Conservation (phyloP, 2,888 invertebrate species). For the Auanema freiburgensis region DNA sequence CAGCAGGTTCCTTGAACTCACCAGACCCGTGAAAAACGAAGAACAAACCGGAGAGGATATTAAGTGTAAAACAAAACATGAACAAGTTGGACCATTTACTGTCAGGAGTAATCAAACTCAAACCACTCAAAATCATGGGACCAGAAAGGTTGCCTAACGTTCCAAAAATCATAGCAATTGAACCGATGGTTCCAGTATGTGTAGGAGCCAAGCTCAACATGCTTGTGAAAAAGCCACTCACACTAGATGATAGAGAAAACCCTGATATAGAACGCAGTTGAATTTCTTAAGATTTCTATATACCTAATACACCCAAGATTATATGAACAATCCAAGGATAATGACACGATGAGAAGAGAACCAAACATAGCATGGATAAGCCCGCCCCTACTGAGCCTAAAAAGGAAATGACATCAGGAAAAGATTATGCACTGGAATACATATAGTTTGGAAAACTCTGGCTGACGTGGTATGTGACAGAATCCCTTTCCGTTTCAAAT, state of each 20-base stretch:
- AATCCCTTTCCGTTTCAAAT: constrained; percentile 24
- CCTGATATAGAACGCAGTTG: constrained; percentile 11
- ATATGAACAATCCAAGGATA: constrained; percentile 23
- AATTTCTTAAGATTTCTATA: not conserved
- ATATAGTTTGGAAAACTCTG: constrained; percentile 37
- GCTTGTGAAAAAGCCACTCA: constrained; percentile 39
- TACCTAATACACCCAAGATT: constrained; percentile 25
- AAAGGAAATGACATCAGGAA: constrained; percentile 1
- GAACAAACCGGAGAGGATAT: constrained; percentile 18
- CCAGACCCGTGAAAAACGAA: constrained; percentile 25
- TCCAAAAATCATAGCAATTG: constrained; percentile 23
- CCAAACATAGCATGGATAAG: constrained; percentile 24
- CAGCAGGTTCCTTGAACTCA: constrained; percentile 2
- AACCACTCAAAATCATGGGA: constrained; percentile 27
- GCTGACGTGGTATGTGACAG: constrained; percentile 30
- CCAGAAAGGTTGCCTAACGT: constrained; percentile 26
- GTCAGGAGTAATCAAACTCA: constrained; percentile 16
- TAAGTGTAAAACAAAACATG: constrained; percentile 11
- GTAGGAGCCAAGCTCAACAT: constrained; percentile 33
- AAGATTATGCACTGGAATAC: constrained; percentile 16
- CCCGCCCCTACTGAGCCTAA: constrained; percentile 15
- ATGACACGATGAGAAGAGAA: constrained; percentile 32
- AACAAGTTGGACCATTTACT: constrained; percentile 23
- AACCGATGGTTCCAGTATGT: constrained; percentile 25
- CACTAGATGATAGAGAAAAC: constrained; percentile 33